Conservation (phyloP, 2,888 invertebrate genomes). For the Drosophila stalkeri region DNA sequence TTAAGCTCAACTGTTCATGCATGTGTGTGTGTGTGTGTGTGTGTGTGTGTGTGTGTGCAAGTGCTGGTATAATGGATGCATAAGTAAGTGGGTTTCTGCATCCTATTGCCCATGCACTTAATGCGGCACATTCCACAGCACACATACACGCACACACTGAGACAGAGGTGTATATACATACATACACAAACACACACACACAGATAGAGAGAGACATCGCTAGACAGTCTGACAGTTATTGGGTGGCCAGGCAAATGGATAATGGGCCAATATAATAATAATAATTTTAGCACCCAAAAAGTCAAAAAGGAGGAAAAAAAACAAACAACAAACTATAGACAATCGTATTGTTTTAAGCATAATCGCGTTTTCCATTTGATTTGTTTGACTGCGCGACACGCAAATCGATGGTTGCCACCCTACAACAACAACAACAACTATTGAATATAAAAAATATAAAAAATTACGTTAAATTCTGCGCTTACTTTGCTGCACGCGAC, state of each 20-base stretch:
- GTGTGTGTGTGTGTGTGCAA: constrained; percentile 13
- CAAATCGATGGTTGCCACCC: constrained; percentile 75
- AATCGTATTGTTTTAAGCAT: constrained; percentile 51
- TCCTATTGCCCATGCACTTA: constrained; percentile 24
- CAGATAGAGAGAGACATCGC: background rate
- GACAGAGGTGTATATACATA: background rate
- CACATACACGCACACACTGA: constrained; percentile 3
- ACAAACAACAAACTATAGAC: constrained; percentile 15
- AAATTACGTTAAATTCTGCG: constrained; percentile 72
- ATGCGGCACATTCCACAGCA: constrained; percentile 41
- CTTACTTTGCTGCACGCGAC: constrained; percentile 74
- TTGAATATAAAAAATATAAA: constrained; percentile 4
- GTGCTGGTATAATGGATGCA: constrained; percentile 29
- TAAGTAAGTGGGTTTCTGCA: constrained; percentile 38
- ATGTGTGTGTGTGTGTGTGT: constrained; percentile 10
- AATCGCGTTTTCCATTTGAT: constrained; percentile 61
- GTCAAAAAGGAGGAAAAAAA: background rate
- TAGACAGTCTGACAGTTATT: constrained; percentile 37
- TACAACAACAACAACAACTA: constrained; percentile 28
- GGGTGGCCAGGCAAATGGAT: constrained; percentile 55
- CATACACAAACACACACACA: background rate
- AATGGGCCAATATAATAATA: constrained; percentile 51
- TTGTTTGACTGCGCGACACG: constrained; percentile 71
- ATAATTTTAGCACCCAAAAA: constrained; percentile 55
- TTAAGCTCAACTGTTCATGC: constrained; percentile 10